Percentiles rank a stretch among this genome's conserved stretches.
Evolutionary conservation across 2,113 vertebrate species (phyloP).

Genomic region (Saguinus imperator): DNA sequence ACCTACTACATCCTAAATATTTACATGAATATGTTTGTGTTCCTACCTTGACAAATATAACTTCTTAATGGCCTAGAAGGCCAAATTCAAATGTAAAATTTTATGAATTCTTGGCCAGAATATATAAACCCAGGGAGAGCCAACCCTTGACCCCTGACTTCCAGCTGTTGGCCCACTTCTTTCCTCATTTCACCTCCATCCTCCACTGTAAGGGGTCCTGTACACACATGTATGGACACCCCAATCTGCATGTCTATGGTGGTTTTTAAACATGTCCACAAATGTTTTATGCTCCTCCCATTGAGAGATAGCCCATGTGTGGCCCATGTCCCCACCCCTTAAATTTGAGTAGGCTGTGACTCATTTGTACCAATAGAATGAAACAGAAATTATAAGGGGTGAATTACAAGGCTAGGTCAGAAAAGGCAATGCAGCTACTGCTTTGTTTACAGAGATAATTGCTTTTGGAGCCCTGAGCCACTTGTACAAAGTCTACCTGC

Average conservation of each 20-base stretch:
- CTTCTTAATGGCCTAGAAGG: constrained; percentile 1
- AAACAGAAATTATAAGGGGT: background rate
- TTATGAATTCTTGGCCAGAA: constrained; percentile 21
- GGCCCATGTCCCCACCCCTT: background rate
- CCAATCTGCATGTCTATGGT: background rate
- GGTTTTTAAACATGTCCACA: background rate
- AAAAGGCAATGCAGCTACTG: background rate
- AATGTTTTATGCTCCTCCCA: background rate
- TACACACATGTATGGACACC: background rate
- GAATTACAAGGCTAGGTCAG: background rate
- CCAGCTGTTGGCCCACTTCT: background rate
- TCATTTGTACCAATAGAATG: background rate
- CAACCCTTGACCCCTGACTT: background rate
- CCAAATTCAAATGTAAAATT: background rate
- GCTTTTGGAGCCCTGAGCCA: background rate
- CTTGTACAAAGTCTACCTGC: background rate
- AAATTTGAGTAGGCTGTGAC: background rate
- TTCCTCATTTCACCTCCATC: background rate
- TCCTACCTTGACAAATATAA: background rate
- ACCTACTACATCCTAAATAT: background rate
- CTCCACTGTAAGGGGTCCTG: background rate
- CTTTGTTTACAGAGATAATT: background rate
- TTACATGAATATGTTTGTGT: background rate
- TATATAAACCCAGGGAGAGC: background rate
- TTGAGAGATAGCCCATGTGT: background rate